Conservation (phyloP, 2,888 invertebrate genomes). For the Chromoteleia sp. region DNA sequence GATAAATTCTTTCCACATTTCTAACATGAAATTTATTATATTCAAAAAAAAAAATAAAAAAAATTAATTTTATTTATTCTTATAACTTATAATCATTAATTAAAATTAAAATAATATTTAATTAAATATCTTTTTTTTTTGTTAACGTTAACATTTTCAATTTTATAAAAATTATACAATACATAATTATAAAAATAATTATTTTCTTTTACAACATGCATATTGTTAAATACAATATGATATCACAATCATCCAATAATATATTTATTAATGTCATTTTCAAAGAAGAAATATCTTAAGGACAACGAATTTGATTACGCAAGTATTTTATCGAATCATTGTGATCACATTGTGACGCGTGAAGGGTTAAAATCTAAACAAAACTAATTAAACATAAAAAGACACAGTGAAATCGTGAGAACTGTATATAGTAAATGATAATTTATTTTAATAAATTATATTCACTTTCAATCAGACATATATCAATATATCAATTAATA, state of each 20-base stretch:
- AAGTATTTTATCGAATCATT: constrained; percentile 1
- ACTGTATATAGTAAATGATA: constrained; percentile 51
- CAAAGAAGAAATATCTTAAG: too few species aligned
- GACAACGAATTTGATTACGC: too few species aligned
- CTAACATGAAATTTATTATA: too few species aligned
- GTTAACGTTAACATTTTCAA: too few species aligned
- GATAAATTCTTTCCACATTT: too few species aligned
- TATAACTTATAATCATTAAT: too few species aligned
- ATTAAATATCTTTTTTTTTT: too few species aligned
- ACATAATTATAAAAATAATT: not conserved
- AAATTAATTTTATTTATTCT: too few species aligned
- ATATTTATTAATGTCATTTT: not conserved
- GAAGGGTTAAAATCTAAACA: constrained; percentile 35
- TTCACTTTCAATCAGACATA: constrained; percentile 68
- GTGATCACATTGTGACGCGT: constrained; percentile 17
- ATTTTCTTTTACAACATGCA: constrained; percentile 9
- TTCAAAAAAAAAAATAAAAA: too few species aligned
- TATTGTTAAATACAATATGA: not conserved
- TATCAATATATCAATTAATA: constrained; percentile 70
- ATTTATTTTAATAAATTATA: constrained; percentile 69
- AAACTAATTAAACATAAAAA: constrained; percentile 17
- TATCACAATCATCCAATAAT: constrained; percentile 16
- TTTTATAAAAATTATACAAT: not conserved
- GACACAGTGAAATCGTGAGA: constrained; percentile 10
- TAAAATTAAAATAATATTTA: too few species aligned